Evolutionary conservation across 2,797 vertebrate genomes (phyloP).

Genomic region (Sus cebifrons): DNA sequence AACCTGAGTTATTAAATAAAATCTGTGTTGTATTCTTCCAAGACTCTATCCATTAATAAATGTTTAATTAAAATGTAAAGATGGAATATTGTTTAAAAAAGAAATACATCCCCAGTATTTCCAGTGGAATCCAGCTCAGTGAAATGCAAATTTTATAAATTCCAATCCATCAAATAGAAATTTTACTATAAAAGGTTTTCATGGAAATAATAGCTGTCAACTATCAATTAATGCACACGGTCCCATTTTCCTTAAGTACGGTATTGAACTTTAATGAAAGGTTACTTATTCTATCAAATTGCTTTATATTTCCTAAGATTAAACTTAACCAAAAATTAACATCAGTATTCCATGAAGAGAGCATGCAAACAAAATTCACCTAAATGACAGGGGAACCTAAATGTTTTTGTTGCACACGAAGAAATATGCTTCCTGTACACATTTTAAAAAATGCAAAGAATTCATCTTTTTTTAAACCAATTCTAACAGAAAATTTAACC

Average conservation of each 20-base stretch:
- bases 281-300: slow-evolving; percentile 90
- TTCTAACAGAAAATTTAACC: slow-evolving; percentile 65
- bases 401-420: slow-evolving; percentile 87
- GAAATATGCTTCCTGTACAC: slow-evolving; percentile 86
- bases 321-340: slow-evolving; percentile 91
- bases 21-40: slow-evolving; percentile 55
- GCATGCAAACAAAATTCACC: slow-evolving; percentile 89
- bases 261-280: slow-evolving; percentile 92
- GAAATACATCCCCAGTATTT: slow-evolving; percentile 71
- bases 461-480: slow-evolving; percentile 50
- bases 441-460: slow-evolving; percentile 83
- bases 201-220: slow-evolving; percentile 91
- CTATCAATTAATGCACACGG: slow-evolving; percentile 91
- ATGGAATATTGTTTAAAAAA: slow-evolving; percentile 81
- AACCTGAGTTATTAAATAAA: slow-evolving; percentile 61
- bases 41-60: slow-evolving; percentile 79
- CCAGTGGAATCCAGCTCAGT: slow-evolving; percentile 85
- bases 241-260: slow-evolving; percentile 89
- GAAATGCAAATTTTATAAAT: slow-evolving; percentile 90
- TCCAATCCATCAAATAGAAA: slow-evolving; percentile 90
- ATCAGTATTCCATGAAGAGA: slow-evolving; percentile 88
- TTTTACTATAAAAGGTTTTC: slow-evolving; percentile 90
- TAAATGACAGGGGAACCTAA: slow-evolving; percentile 85
- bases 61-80: slow-evolving; percentile 81
- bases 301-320: slow-evolving; percentile 89